Conservation (phyloP, 2,797 vertebrate species). For the Lepilemur ruficaudatus region DNA sequence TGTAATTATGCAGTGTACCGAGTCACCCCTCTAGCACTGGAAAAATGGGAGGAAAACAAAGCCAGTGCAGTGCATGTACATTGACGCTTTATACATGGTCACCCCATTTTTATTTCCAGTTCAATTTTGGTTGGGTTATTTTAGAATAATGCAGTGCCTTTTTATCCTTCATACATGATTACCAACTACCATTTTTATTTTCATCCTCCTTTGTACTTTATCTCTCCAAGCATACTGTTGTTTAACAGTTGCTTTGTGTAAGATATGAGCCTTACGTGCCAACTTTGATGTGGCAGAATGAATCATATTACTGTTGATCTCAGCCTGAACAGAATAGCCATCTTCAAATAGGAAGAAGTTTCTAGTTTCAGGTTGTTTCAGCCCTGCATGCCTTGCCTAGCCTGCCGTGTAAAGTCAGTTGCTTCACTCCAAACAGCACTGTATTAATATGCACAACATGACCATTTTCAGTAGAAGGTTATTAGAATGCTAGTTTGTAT, state of each 20-base stretch:
- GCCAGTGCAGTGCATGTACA: background rate
- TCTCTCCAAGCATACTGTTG: conserved; percentile 81
- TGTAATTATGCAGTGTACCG: background rate
- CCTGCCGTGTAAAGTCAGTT: conserved; percentile 78
- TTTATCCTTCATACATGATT: conserved; percentile 67
- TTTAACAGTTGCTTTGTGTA: conserved; percentile 87
- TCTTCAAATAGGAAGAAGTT: conserved; percentile 82
- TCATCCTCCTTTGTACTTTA: conserved; percentile 85
- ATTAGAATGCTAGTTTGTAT: conserved; percentile 95
- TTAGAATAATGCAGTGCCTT: conserved; percentile 29
- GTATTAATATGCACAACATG: conserved; percentile 91
- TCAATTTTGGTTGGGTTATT: conserved; percentile 37
- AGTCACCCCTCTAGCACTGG: background rate
- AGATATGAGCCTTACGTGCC: conserved; percentile 76
- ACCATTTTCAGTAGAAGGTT: conserved; percentile 88
- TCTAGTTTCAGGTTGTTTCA: conserved; percentile 82
- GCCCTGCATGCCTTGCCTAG: conserved; percentile 70
- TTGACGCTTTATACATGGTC: background rate
- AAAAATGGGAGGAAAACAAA: conserved; percentile 37
- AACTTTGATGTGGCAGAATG: conserved; percentile 88
- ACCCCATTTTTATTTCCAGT: conserved; percentile 14
- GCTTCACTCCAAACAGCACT: conserved; percentile 80
- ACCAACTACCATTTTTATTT: conserved; percentile 84
- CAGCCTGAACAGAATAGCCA: conserved; percentile 79
- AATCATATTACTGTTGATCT: conserved; percentile 78